Base-by-base conservation (phyloP, 2,113 vertebrate species). In the Arizona elegans region DNA sequence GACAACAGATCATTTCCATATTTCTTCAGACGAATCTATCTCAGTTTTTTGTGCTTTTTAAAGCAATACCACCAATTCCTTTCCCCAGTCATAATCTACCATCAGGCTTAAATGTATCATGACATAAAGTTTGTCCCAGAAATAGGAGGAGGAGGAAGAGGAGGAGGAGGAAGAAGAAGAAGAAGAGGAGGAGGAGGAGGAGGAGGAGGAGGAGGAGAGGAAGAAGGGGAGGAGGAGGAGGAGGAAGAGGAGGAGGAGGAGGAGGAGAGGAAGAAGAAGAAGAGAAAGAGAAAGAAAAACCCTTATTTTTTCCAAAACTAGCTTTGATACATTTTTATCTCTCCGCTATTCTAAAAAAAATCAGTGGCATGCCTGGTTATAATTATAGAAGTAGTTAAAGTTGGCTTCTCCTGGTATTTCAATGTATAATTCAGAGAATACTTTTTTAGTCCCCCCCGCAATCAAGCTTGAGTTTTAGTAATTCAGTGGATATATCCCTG, bases 1-100 rank as follows among this genome's bases (percentile, higher is more conserved):
- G 4, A 43, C 3, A 29, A 23, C 10, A 53, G 65, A 0, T 86
- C 58, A 58, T 86, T 1, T 0, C 1, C 26, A 52, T 58, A 43
- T 91, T 94, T 47, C 87, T 52, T 88, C 55, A 1, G 0, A 38
- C 4, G 92, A 13, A 13, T 58, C 15, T 58, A 12, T 92, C 52
- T 56, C 62, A 58, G 24, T 2, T 12, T 59, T 59, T 24, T 43
- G 8, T 62, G 29, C 88, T 52, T 56, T 5, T 81, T 90, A 92
- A 59, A 87, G 65, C 13, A 38, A 52, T 24, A 19, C 17, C 15
- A 81, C 33, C n/a, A 38, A 81, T 38, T 81, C 2, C n/a, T 81
- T 38, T 81, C 8, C 33, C 33, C 7, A 56, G 12, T 58, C 19
- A 52, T 50, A 4, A 47, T 50, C 10, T 38, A 59, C 12, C 38